A percentile compares a stretch with the other conserved stretches of the same genome.
These are phyloP conservation scores for Uropetala carovei DNA, from an alignment of 2,888 invertebrate genomes.

Conservation along the genomic window DNA sequence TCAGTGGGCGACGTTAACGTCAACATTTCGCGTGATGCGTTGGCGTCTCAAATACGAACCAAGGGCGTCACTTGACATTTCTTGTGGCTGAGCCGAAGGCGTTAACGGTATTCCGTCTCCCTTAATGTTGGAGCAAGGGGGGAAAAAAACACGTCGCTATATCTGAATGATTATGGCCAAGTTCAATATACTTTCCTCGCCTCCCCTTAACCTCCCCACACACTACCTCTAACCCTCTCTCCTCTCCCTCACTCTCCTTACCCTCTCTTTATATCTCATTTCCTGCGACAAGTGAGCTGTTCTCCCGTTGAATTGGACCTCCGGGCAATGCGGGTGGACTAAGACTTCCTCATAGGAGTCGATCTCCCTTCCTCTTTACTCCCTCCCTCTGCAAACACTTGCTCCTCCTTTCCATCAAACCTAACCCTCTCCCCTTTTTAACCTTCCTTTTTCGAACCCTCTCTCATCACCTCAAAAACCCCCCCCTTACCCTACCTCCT, in stretches of 20 bases:
- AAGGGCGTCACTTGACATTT: no score
- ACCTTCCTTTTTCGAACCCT: background rate
- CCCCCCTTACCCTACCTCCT: background rate
- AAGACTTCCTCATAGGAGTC: background rate
- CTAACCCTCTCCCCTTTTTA: no score
- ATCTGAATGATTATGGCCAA: background rate
- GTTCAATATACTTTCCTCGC: background rate
- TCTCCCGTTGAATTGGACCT: constrained; percentile 6
- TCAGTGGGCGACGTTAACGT: no score
- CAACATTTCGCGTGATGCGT: no score
- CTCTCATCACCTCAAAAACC: background rate
- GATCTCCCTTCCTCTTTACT: background rate
- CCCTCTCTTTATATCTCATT: constrained; percentile 44
- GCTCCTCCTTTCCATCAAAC: no score
- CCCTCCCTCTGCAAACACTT: background rate
- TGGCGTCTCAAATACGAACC: no score
- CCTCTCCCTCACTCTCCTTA: background rate
- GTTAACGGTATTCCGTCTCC: no score
- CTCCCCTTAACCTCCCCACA: background rate
- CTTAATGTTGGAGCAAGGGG: no score
- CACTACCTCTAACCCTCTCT: background rate
- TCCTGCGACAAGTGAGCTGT: constrained; percentile 55
- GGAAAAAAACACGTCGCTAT: background rate
- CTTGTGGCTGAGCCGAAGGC: no score
- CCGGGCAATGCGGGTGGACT: constrained; percentile 44